Evolutionary conservation across 2,888 invertebrate genomes (phyloP), one percentile per base, ranked within the genome.

Genomic region (Chalcosyrphus nemorum): DNA sequence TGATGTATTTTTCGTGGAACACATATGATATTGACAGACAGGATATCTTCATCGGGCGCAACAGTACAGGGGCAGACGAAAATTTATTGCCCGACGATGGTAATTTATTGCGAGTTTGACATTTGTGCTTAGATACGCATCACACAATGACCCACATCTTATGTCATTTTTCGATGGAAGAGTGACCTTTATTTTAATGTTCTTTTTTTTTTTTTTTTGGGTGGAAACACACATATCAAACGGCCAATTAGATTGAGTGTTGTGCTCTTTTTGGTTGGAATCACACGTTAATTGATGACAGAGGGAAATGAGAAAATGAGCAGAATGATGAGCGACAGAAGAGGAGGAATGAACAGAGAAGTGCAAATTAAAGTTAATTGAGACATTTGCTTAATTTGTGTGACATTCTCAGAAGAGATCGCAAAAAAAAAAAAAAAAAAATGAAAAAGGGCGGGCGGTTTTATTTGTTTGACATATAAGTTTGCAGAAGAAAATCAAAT

Each of bases 321-420:
- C 27, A 47, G 29, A 21, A 29, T 29, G 29, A 29, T 9, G 32
- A 32, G 7, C n/a, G 41, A 38, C 21, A 52, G 50, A 70, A 2
- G 13, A 32, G 15, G 47, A 50, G 38, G 2, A 38, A 38, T 50
- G 21, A n/a, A 6, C 1, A 38, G 41, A 41, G 43, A 57, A 70
- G 81, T 75, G 75, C 75, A 81, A 81, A 81, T 81, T 75, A 81
- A 75, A 75, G 81, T 81, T 81, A 81, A 81, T 81, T 81, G 81
- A 81, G 81, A 81, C 81, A 81, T 81, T 81, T 81, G 65, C 71
- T 77, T 81, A 81, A 81, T 81, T 81, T 71, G 50, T 29, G 70
- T 50, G 61, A 63, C 45, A 4, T 75, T 81, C 75, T 75, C 56
- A 63, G 75, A 81, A 75, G 75, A 65, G 52, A n/a, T 54, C 45